Percentiles rank a stretch among this genome's conserved stretches.
Conservation (phyloP, 2,113 vertebrate genomes). For the Cyanoderma ruficeps region DNA sequence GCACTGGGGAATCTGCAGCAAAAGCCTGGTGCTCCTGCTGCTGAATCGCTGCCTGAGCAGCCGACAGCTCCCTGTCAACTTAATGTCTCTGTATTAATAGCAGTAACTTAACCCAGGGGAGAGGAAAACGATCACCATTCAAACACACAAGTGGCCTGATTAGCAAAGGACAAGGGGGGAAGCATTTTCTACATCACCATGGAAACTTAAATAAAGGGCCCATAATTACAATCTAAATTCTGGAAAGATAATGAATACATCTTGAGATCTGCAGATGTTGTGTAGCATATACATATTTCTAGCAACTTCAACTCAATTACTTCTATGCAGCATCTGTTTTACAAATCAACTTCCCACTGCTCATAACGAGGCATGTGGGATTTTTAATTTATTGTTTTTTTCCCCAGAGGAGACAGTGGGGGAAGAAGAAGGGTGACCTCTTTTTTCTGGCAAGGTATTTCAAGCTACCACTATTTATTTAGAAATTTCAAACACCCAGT, state of each 20-base stretch:
- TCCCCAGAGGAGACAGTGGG: neutral
- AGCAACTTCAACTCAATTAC: conserved; percentile 55
- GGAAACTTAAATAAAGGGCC: conserved; percentile 65
- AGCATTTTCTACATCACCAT: conserved; percentile 52
- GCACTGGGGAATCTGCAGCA: conserved; percentile 38
- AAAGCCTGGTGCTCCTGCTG: neutral
- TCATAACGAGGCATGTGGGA: neutral
- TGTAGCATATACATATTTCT: conserved; percentile 45
- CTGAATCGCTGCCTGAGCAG: conserved; percentile 16
- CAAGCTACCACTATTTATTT: conserved; percentile 10
- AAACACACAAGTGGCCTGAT: conserved; percentile 38
- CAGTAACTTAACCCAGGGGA: conserved; percentile 49
- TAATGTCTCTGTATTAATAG: conserved; percentile 39
- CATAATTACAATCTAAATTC: conserved; percentile 51
- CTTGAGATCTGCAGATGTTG: conserved; percentile 65
- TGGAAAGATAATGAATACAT: conserved; percentile 56
- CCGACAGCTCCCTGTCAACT: conserved; percentile 25
- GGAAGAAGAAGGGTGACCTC: conserved; percentile 22
- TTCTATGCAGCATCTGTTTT: conserved; percentile 47
- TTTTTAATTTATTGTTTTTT: neutral
- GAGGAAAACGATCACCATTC: conserved; percentile 12
- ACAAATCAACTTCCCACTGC: conserved; percentile 25
- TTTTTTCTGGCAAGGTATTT: conserved; percentile 48
- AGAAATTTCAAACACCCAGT: conserved; percentile 22
- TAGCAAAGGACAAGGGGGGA: conserved; percentile 57